Conservation (phyloP, 2,113 vertebrate species). For the Vireo altiloquus region DNA sequence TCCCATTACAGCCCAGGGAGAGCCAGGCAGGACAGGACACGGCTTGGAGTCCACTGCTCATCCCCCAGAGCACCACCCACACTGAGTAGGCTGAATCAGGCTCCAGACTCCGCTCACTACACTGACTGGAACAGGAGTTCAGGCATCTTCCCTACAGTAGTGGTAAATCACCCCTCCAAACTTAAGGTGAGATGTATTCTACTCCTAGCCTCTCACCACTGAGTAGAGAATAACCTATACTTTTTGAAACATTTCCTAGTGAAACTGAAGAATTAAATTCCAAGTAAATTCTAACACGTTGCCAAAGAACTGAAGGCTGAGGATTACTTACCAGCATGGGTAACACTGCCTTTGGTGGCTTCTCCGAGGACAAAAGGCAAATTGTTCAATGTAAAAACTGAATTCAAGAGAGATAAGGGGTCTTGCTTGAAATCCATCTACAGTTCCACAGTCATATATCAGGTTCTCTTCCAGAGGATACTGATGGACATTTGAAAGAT, state of each 20-base stretch:
- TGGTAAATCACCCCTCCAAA: neutral
- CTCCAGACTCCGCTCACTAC: neutral
- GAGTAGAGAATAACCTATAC: neutral
- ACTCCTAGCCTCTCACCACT: neutral
- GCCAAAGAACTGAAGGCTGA: neutral
- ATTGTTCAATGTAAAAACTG: neutral
- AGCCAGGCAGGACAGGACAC: neutral
- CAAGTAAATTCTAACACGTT: neutral
- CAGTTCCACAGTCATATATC: accelerated
- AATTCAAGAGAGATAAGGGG: neutral
- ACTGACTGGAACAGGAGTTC: neutral
- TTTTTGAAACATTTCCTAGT: neutral
- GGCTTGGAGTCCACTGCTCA: neutral
- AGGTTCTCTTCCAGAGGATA: neutral
- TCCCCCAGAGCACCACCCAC: neutral
- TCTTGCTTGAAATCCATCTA: neutral
- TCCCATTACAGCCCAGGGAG: neutral
- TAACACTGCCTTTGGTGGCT: neutral
- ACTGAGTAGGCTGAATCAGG: neutral
- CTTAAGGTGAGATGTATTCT: neutral
- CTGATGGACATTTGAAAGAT: neutral
- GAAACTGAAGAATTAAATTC: neutral
- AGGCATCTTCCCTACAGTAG: neutral
- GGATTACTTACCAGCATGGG: neutral
- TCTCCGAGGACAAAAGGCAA: neutral